Conservation (phyloP, 2,797 vertebrate genomes). For the Dermochelys coriacea region DNA sequence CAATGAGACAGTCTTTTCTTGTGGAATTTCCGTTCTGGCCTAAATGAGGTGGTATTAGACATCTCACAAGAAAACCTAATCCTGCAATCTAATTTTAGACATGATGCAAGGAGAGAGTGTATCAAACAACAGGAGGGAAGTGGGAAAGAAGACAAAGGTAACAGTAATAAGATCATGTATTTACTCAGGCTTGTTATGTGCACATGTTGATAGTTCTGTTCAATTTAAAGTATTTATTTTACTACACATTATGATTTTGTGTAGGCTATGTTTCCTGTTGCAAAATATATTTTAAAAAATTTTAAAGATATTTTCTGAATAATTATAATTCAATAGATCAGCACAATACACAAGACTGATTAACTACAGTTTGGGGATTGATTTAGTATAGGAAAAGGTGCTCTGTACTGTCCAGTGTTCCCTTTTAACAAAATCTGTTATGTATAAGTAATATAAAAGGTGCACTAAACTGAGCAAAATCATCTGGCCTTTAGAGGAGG, state of each 20-base stretch:
- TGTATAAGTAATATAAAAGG: background rate
- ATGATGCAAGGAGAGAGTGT: slow-evolving; percentile 50
- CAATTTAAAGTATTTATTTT: background rate
- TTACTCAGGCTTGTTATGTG: slow-evolving; percentile 2
- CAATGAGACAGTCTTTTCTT: slow-evolving; percentile 45
- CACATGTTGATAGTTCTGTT: background rate
- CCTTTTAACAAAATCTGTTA: background rate
- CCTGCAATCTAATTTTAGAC: slow-evolving; percentile 59
- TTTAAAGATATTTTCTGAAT: background rate
- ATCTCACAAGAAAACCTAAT: slow-evolving; percentile 60
- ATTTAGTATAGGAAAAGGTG: background rate
- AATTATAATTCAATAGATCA: background rate
- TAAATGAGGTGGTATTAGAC: slow-evolving; percentile 47
- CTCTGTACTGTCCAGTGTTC: background rate
- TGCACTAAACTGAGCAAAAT: background rate
- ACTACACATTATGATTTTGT: background rate
- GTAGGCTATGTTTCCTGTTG: background rate
- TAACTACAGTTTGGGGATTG: background rate
- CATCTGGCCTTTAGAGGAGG: background rate
- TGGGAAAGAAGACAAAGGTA: slow-evolving; percentile 53
- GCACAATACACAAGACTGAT: rapidly evolving
- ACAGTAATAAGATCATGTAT: background rate
- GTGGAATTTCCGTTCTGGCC: slow-evolving; percentile 1
- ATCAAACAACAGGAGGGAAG: slow-evolving; percentile 45
- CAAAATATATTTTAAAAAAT: background rate